Conservation (phyloP, 2,113 vertebrate species). For the Urocitellus parryii region DNA sequence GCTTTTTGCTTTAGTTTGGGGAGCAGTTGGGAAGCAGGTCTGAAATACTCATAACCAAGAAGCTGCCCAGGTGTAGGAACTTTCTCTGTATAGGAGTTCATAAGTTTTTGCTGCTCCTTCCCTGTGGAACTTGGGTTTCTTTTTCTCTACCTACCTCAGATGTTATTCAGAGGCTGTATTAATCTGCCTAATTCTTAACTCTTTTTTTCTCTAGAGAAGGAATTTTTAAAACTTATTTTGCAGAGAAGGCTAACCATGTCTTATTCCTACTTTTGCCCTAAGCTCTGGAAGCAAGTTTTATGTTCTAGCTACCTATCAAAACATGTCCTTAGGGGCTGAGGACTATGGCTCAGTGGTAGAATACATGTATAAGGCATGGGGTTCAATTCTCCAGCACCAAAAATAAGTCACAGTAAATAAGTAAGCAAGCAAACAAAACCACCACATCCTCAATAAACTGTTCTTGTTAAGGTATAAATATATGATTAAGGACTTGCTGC, state of each 20-base stretch:
- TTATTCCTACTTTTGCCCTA: background rate
- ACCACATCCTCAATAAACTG: background rate
- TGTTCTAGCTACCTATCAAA: background rate
- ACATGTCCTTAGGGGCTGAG: background rate
- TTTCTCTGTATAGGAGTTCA: background rate
- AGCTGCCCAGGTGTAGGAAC: background rate
- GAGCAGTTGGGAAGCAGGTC: background rate
- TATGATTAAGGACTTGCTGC: background rate
- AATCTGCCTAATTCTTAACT: constrained; percentile 4
- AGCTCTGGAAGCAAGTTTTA: background rate
- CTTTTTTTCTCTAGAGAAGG: constrained; percentile 32
- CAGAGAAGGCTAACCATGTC: constrained; percentile 7
- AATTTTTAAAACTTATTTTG: background rate
- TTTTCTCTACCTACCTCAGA: constrained; percentile 23
- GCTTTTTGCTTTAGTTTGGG: constrained; percentile 43
- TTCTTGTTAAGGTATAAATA: background rate
- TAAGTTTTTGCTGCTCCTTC: constrained; percentile 20
- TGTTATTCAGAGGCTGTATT: constrained; percentile 39
- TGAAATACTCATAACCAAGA: background rate
- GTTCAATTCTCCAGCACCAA: background rate
- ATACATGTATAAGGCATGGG: background rate
- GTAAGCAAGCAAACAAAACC: background rate
- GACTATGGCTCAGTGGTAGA: background rate
- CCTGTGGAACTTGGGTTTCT: background rate
- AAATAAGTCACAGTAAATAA: too few relatives aligned